Evolutionary conservation across 2,888 invertebrate genomes (phyloP).

Genomic region (Cordilura impudica): DNA sequence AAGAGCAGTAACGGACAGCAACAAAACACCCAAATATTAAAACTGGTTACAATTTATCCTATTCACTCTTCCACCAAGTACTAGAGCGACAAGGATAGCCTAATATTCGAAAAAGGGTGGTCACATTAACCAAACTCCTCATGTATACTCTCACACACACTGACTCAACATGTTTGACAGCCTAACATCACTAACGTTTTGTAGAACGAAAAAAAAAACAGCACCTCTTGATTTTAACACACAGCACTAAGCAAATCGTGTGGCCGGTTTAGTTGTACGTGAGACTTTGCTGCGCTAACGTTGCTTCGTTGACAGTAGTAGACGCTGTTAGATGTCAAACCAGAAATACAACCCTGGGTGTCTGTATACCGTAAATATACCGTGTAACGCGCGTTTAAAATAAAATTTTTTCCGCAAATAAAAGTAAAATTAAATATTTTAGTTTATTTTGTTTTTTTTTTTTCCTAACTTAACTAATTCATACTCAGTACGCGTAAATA

Average conservation of each 20-base stretch:
- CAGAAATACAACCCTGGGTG: conserved; percentile 55
- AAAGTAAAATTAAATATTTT: not conserved
- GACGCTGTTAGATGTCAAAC: conserved; percentile 52
- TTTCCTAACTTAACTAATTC: not conserved
- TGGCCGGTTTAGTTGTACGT: conserved; percentile 77
- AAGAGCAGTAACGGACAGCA: not conserved
- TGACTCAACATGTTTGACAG: not conserved
- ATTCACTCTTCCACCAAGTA: not conserved
- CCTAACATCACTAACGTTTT: not conserved
- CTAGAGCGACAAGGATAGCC: not conserved
- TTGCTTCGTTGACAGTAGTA: conserved; percentile 60
- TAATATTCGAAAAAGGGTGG: conserved; percentile 53
- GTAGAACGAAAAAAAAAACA: conserved; percentile 17
- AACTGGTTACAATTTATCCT: not conserved
- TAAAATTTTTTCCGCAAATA: conserved; percentile 2
- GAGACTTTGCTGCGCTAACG: conserved; percentile 75
- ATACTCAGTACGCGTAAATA: too few species aligned
- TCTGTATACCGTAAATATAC: conserved; percentile 46
- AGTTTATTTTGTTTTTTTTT: conserved; percentile 12
- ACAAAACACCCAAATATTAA: not conserved
- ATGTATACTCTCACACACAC: not conserved
- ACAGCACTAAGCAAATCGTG: conserved; percentile 45
- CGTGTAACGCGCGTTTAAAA: conserved; percentile 51
- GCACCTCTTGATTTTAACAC: conserved; percentile 30
- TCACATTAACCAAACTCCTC: conserved; percentile 15